Evolutionary conservation across 2,113 vertebrate species (phyloP), one percentile per base, ranked within the genome.

Genomic region (Bothrops jararaca): DNA sequence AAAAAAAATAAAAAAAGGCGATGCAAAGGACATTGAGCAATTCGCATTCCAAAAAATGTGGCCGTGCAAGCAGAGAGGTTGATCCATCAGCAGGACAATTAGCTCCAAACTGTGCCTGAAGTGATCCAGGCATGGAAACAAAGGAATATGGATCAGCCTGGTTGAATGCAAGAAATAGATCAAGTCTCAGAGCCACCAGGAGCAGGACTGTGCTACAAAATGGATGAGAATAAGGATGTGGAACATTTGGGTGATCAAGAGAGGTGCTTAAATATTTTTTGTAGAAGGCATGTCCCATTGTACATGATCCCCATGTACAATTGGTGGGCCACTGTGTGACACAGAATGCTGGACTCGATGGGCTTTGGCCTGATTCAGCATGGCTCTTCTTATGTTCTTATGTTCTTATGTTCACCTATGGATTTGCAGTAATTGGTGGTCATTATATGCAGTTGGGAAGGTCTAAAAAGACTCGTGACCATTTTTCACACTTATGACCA

Each of bases 21-120:
- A 96, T 94, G 91, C 89, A 95, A 96, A 96, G 96, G 95, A 93
- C 96, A 91, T 20, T 80, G 88, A 89, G 94, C 95, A 96, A 96
- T 95, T 95, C 89, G n/a, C 3, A 0, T 93, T 96, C 94, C 94
- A 90, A 93, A 93, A 92, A 92, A 95, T 91, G 5, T 93, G 95
- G 93, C 95, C 0, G 91, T 92, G 3, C 8, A 29, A n/a, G 12
- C 48, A 89, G 34, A 85, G 53, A 23, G 39, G 20, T 42, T 80
- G 64, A 34, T 3, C 23, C 23, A 12, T 60, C 56, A 29, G 60
- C 20, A 23, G 39, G 34, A 48, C 8, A n/a, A 90, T 53, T 8
- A 53, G 4, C 64, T 39, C 26, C 93, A 94, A 94, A 95, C 96
- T 93, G 94, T 95, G 93, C 89, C 95, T 95, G 52, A 95, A 95